phyloP scores from a whole-genome alignment of 2,797 vertebrate species.

The Phoeniculus purpureus region DNA sequence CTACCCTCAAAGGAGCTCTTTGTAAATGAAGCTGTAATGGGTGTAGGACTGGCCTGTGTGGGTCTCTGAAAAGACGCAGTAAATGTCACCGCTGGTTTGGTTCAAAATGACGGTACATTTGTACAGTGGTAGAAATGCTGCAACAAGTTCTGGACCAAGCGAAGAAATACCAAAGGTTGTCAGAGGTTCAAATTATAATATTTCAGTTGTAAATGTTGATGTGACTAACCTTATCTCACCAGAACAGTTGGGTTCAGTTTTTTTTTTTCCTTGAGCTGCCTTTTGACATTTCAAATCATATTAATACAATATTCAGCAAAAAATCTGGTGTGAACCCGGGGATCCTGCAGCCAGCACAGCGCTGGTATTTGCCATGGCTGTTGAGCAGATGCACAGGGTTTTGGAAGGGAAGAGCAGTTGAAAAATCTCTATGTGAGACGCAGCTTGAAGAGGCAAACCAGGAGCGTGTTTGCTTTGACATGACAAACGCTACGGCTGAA shows the following conservation, averaged over 20 bases:
- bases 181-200: background rate
- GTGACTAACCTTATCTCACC: background rate
- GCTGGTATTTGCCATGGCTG: background rate
- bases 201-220: background rate
- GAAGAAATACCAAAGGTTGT: slow-evolving; percentile 41
- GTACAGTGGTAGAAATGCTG: background rate
- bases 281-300: background rate
- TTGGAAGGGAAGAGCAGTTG: background rate
- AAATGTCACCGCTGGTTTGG: background rate
- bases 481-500: no score
- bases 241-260: background rate
- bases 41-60: background rate
- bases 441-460: background rate
- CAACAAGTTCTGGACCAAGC: background rate
- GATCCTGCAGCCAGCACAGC: background rate
- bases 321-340: background rate
- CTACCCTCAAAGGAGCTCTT: slow-evolving; percentile 21
- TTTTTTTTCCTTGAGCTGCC: background rate
- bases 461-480: background rate
- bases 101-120: background rate
- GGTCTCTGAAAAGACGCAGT: background rate
- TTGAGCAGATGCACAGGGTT: background rate
- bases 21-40: background rate
- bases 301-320: background rate
- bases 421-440: no score